Evolutionary conservation across 1,140 invertebrate species (phyloP).

Genomic region (Globodera rostochiensis): DNA sequence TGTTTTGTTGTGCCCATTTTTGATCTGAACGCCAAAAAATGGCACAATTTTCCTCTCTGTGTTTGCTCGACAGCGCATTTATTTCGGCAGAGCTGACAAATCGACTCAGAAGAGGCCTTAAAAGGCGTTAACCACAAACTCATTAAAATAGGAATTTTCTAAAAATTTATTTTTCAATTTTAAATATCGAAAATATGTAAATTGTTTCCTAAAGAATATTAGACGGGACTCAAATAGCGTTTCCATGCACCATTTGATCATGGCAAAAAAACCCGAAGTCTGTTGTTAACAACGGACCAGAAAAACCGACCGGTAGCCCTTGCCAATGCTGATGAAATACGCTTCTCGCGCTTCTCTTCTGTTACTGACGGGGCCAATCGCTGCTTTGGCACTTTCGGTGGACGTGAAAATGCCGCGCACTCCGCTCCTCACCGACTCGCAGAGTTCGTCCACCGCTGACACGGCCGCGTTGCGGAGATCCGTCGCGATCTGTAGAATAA

Average conservation of each 20-base stretch:
- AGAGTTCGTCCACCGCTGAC: background rate
- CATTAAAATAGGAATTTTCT: no score
- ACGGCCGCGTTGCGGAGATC: background rate
- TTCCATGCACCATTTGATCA: no score
- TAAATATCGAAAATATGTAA: no score
- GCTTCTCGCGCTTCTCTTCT: background rate
- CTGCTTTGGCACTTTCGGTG: background rate
- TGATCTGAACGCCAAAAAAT: background rate
- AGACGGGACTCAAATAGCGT: no score
- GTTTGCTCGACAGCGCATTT: background rate
- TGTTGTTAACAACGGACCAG: no score
- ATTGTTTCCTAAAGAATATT: no score
- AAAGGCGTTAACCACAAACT: background rate
- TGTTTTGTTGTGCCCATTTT: background rate
- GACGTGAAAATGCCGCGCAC: slow-evolving; percentile 9
- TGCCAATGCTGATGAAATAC: slow-evolving; percentile 7
- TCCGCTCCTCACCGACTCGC: slow-evolving; percentile 4
- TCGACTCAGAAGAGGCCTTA: background rate
- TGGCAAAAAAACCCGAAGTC: no score
- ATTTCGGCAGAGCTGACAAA: background rate
- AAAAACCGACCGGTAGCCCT: background rate
- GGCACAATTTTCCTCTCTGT: background rate
- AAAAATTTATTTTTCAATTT: no score
- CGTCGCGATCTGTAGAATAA: background rate
- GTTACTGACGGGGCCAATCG: background rate